Percentiles rank a stretch among this genome's conserved stretches.
Conservation (phyloP, 2,888 invertebrate species). For the Salpingus planirostris region DNA sequence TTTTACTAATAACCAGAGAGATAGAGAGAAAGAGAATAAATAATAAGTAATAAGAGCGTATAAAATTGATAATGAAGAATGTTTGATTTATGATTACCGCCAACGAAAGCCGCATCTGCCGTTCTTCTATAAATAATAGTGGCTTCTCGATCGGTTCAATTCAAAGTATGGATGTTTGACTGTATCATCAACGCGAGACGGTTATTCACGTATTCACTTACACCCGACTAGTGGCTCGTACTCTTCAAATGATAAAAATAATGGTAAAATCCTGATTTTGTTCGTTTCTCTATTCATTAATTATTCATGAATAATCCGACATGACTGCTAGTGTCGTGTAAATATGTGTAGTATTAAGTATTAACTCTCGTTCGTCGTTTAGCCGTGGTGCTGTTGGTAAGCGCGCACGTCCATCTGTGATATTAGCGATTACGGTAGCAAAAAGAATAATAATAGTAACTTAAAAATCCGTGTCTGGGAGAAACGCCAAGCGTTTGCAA, state of each 20-base stretch:
- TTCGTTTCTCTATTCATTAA: conserved; percentile 2
- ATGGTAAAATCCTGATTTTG: conserved; percentile 2
- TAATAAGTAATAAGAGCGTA: not conserved
- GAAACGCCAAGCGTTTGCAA: conserved; percentile 32
- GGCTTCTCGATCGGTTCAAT: conserved; percentile 2
- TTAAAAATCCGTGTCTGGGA: conserved; percentile 37
- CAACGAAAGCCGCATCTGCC: too few species aligned
- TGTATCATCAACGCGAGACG: conserved; percentile 23
- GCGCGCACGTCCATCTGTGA: conserved; percentile 41
- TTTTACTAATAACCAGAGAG: too few species aligned
- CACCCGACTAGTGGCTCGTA: too few species aligned
- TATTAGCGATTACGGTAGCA: conserved; percentile 42
- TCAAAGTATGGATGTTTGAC: conserved; percentile 28
- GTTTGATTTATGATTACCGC: conserved; percentile 4
- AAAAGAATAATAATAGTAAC: conserved; percentile 41
- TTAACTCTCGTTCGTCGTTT: conserved; percentile 32
- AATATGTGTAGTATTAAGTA: conserved; percentile 36
- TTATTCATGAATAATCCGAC: conserved; percentile 20
- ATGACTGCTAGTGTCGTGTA: conserved; percentile 38
- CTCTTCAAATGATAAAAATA: too few species aligned
- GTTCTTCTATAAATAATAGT: too few species aligned
- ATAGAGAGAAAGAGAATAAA: not conserved
- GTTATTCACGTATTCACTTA: too few species aligned
- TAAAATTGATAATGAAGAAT: not conserved
- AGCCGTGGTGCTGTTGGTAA: conserved; percentile 34